Percentiles rank a stretch among this genome's conserved stretches.
Conservation (phyloP, 2,797 vertebrate genomes). For the Enteromius unitaeniatus region DNA sequence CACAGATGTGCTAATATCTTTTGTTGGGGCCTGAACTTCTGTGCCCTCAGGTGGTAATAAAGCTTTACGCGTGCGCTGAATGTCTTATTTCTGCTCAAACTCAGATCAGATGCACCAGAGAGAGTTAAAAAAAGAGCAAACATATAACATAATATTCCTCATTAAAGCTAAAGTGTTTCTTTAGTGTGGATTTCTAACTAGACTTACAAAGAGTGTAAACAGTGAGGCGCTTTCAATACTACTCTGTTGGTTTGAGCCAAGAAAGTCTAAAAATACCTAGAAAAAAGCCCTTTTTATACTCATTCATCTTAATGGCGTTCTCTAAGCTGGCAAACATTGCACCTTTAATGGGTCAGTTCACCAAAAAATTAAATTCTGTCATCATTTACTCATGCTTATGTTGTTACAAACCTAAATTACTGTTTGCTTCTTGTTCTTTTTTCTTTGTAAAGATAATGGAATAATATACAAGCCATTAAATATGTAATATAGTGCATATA, state of each 20-base stretch:
- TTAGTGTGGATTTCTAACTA: background rate
- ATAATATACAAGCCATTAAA: background rate
- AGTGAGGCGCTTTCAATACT: background rate
- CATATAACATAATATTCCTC: background rate
- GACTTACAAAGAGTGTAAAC: background rate
- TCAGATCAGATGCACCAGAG: background rate
- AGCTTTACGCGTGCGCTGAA: slow-evolving; percentile 27
- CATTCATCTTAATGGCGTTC: background rate
- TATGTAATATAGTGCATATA: background rate
- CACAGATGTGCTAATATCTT: slow-evolving; percentile 20
- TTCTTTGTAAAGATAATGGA: background rate
- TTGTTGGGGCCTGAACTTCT: slow-evolving; percentile 43
- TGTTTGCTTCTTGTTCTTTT: background rate
- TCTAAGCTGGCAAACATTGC: background rate
- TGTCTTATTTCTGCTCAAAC: slow-evolving; percentile 19
- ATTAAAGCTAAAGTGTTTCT: slow-evolving; percentile 3
- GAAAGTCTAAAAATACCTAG: background rate
- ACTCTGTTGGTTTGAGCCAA: background rate
- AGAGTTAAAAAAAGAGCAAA: background rate
- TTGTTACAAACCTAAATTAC: background rate
- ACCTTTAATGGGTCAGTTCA: background rate
- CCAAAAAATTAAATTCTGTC: background rate
- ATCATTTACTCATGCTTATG: background rate
- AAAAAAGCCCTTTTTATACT: background rate
- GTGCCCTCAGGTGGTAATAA: slow-evolving; percentile 38